Evolutionary conservation across 2,888 invertebrate genomes (phyloP).

Genomic region (Euzophera pinguis): DNA sequence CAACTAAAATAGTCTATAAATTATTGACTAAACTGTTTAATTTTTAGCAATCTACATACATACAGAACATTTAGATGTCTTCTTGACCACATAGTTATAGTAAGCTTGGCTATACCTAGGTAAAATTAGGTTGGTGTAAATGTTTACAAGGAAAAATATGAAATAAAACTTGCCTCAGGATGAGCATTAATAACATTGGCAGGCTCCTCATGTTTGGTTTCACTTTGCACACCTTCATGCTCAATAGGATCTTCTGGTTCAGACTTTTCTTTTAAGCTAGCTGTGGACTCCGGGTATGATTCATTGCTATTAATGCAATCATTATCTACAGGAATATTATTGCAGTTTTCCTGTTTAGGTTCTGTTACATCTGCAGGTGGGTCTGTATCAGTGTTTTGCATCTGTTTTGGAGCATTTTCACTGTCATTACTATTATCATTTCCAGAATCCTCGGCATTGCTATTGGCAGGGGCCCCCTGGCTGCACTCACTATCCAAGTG

Average conservation of each 20-base stretch:
- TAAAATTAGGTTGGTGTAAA: no score
- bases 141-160: neutral
- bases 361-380: slow-evolving; percentile 19
- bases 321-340: slow-evolving; percentile 27
- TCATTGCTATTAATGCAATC: slow-evolving; percentile 40
- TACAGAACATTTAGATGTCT: no score
- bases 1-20: no score
- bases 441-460: slow-evolving; percentile 20
- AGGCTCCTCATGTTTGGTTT: neutral
- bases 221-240: slow-evolving; percentile 16
- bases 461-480: slow-evolving; percentile 18
- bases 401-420: slow-evolving; percentile 16
- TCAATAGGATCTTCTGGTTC: slow-evolving; percentile 26
- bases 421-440: slow-evolving; percentile 26
- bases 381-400: slow-evolving; percentile 3
- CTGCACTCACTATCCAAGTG: slow-evolving; percentile 26
- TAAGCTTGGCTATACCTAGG: no score
- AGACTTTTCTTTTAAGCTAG: slow-evolving; percentile 30
- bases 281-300: slow-evolving; percentile 32
- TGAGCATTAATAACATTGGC: slow-evolving; percentile 9
- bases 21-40: no score
- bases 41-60: no score
- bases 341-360: slow-evolving; percentile 27
- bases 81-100: no score
- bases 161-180: neutral